Evolutionary conservation across 2,888 invertebrate genomes (phyloP).

Genomic region (Cerastis rubricosa): DNA sequence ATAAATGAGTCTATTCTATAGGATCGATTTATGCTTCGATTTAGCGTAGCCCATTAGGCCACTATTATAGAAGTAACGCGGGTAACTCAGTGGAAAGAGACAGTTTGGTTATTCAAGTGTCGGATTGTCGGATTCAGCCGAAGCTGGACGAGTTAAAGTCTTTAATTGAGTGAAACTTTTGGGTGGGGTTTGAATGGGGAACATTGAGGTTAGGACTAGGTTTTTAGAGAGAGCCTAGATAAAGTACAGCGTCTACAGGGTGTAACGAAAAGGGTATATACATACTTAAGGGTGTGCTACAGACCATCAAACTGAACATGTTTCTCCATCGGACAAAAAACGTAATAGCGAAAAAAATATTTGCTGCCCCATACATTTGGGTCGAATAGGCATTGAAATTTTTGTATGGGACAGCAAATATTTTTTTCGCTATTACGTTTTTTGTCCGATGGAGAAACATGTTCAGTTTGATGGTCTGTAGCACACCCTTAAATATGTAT

Average conservation of each 20-base stretch:
- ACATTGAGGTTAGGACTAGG: constrained; percentile 10
- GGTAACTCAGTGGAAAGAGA: constrained; percentile 65
- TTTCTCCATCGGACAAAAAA: too few relatives aligned
- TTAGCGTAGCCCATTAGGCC: constrained; percentile 78
- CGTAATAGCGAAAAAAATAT: too few relatives aligned
- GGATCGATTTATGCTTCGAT: constrained; percentile 83
- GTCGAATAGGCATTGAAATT: too few relatives aligned
- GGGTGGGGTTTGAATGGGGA: constrained; percentile 34
- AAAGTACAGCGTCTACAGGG: neutral
- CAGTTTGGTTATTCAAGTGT: constrained; percentile 74
- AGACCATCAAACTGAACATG: too few relatives aligned
- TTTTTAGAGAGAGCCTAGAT: neutral
- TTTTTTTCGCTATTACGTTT: too few relatives aligned
- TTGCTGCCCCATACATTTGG: too few relatives aligned
- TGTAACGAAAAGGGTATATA: too few relatives aligned
- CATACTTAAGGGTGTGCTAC: too few relatives aligned
- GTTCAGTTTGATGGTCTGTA: too few relatives aligned
- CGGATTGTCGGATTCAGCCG: constrained; percentile 18
- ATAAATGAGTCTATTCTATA: constrained; percentile 83
- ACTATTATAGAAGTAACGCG: constrained; percentile 77
- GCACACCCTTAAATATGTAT: too few relatives aligned
- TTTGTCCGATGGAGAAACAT: too few relatives aligned
- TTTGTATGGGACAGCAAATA: too few relatives aligned
- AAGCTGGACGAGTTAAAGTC: constrained; percentile 36
- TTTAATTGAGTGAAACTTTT: constrained; percentile 60